These are phyloP conservation scores for Colostygia pectinataria DNA, from an alignment of 2,888 invertebrate genomes.

Conservation along the genomic window DNA sequence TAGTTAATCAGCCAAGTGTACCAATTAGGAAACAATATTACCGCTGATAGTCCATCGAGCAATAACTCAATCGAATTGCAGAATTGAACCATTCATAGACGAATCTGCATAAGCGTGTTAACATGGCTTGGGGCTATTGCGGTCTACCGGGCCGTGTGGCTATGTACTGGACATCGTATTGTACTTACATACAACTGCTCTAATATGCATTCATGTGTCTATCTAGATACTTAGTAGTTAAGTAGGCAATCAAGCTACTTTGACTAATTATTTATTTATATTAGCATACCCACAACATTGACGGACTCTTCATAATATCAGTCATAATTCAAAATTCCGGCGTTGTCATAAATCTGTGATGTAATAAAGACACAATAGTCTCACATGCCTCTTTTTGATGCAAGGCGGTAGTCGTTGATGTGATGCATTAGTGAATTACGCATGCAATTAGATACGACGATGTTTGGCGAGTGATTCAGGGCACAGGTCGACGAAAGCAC, in stretches of 20 bases:
- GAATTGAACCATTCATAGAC: slow-evolving; percentile 74
- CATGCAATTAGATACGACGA: slow-evolving; percentile 69
- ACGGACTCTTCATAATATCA: slow-evolving; percentile 31
- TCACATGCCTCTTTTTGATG: slow-evolving; percentile 39
- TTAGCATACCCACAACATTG: slow-evolving; percentile 37
- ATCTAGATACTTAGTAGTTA: no score
- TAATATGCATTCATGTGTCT: slow-evolving; percentile 1
- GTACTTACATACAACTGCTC: slow-evolving; percentile 34
- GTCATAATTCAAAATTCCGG: slow-evolving; percentile 36
- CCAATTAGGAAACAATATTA: slow-evolving; percentile 52
- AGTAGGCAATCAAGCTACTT: slow-evolving; percentile 45
- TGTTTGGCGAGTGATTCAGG: slow-evolving; percentile 66
- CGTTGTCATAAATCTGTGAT: slow-evolving; percentile 48
- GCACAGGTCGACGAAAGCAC: slow-evolving; percentile 62
- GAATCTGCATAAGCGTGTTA: slow-evolving; percentile 77
- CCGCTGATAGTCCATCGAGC: slow-evolving; percentile 51
- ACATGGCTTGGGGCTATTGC: slow-evolving; percentile 72
- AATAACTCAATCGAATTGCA: slow-evolving; percentile 65
- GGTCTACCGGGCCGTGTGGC: slow-evolving; percentile 62
- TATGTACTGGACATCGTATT: slow-evolving; percentile 35
- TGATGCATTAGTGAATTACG: slow-evolving; percentile 67
- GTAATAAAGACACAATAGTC: slow-evolving; percentile 34
- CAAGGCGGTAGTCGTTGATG: slow-evolving; percentile 28
- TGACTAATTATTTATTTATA: slow-evolving; percentile 42
- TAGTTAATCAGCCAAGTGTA: slow-evolving; percentile 40